Conservation (phyloP, 2,888 invertebrate genomes). For the Clitarchus hookeri region DNA sequence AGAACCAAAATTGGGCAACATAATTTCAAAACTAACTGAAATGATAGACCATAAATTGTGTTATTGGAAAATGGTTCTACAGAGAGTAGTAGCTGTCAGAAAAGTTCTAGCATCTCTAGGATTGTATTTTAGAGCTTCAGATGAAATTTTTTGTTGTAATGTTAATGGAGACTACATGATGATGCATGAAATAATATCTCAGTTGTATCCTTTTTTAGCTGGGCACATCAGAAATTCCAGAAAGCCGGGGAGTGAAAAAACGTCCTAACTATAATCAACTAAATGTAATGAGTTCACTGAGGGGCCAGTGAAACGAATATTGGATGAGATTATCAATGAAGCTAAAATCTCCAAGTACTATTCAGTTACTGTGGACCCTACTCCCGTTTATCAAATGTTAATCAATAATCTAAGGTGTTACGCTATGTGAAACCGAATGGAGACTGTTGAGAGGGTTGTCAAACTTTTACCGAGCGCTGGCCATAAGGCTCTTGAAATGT, state of each 20-base stretch:
- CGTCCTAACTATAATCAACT: not conserved
- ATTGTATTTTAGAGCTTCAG: not conserved
- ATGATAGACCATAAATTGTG: not conserved
- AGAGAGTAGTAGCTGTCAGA: not conserved
- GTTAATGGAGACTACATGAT: not conserved
- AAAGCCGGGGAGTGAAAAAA: not conserved
- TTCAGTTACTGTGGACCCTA: not conserved
- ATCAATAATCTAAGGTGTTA: not conserved
- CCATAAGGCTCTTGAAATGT: not conserved
- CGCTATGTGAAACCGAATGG: constrained; percentile 3
- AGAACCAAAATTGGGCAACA: not conserved
- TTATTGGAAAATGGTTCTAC: constrained; percentile 12
- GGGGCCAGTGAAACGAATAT: not conserved
- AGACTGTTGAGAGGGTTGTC: not conserved
- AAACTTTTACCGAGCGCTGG: not conserved
- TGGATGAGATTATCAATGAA: not conserved
- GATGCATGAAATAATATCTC: constrained; percentile 8
- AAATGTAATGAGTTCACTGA: constrained; percentile 16
- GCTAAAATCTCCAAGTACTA: not conserved
- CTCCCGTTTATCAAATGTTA: not conserved
- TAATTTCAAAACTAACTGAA: not conserved
- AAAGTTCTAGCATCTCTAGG: not conserved
- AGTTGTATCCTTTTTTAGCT: not conserved
- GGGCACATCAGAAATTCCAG: not conserved
- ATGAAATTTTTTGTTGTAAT: not conserved